A percentile compares a stretch with the other conserved stretches of the same genome.
Evolutionary conservation across 2,888 invertebrate species (phyloP).

Genomic region (Cheilosia grossa): DNA sequence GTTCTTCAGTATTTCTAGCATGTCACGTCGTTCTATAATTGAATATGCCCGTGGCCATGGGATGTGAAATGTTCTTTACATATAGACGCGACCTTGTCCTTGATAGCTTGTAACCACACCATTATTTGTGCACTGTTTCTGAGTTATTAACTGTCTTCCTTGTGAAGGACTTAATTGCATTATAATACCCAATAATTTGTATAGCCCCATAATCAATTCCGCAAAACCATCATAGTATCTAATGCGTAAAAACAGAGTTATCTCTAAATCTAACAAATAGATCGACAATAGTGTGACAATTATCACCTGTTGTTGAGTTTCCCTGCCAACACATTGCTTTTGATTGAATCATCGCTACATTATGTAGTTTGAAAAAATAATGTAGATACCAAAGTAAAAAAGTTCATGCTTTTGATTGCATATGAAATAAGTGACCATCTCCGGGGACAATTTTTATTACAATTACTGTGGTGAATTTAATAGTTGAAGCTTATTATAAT

Average conservation of each 20-base stretch:
- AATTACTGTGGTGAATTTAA: constrained; percentile 24
- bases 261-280: constrained; percentile 6
- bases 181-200: neutral
- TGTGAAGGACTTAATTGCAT: neutral
- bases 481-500: constrained; percentile 19
- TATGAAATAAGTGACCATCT: constrained; percentile 18
- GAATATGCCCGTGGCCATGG: too few species aligned
- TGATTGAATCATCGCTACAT: constrained; percentile 1
- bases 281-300: constrained; percentile 32
- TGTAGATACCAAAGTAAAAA: neutral
- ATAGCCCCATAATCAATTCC: neutral
- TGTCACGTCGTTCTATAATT: too few species aligned
- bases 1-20: too few species aligned
- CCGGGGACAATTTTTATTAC: constrained; percentile 26
- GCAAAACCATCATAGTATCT: neutral
- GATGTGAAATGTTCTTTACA: too few species aligned
- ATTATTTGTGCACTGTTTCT: too few species aligned
- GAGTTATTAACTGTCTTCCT: too few species aligned
- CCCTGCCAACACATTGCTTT: neutral
- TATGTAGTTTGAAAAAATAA: neutral
- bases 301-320: constrained; percentile 50
- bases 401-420: neutral
- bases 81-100: too few species aligned
- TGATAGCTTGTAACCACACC: too few species aligned
- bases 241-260: constrained; percentile 26